phyloP scores from a whole-genome alignment of 2,888 invertebrate species.

The Lordiphosa andalusiaca region DNA sequence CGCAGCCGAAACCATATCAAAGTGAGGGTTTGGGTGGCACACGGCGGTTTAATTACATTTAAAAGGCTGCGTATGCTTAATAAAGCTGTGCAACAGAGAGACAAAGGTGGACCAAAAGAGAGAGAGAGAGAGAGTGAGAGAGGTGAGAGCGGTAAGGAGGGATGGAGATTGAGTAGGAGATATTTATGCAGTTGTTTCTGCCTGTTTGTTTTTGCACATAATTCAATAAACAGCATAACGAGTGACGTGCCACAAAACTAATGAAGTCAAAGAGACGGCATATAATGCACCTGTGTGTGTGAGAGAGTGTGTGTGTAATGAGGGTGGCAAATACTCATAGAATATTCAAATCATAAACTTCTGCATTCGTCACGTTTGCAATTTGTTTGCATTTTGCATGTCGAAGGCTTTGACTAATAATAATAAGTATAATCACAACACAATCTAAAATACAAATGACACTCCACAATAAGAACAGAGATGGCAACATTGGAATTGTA shows the following conservation, averaged over 20 bases:
- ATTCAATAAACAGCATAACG: conserved; percentile 54
- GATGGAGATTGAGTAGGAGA: conserved; percentile 7
- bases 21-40: not conserved
- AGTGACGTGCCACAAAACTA: conserved; percentile 52
- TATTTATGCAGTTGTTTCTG: conserved; percentile 12
- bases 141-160: not conserved
- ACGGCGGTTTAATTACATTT: conserved; percentile 55
- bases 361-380: conserved; percentile 31
- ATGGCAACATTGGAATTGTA: too few species aligned
- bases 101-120: not conserved
- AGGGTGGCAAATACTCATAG: not conserved
- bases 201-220: conserved; percentile 41
- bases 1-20: not conserved
- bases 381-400: conserved; percentile 8
- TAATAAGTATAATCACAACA: not conserved
- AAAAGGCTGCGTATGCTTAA: conserved; percentile 54
- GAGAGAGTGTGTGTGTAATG: not conserved
- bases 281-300: conserved; percentile 10
- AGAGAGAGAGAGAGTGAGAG: not conserved
- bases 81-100: conserved; percentile 19
- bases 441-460: too few species aligned
- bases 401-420: conserved; percentile 9
- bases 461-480: too few species aligned
- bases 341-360: conserved; percentile 4
- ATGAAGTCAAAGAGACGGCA: conserved; percentile 48